Percentiles rank a stretch among this genome's conserved stretches.
Evolutionary conservation across 2,113 vertebrate genomes (phyloP).

Genomic region (Pollachius pollachius): DNA sequence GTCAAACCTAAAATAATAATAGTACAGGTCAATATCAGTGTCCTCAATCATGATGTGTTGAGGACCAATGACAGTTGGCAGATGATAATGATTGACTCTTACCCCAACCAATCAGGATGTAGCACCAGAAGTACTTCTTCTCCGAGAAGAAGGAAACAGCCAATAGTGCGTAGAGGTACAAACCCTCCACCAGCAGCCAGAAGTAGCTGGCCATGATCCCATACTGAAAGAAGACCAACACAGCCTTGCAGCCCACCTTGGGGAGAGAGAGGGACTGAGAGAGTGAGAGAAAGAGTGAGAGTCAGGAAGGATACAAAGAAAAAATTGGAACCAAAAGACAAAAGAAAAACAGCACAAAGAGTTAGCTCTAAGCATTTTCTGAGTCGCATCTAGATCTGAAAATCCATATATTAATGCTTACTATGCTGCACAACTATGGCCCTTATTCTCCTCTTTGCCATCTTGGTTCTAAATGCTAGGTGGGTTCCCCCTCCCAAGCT

Average conservation of each 20-base stretch:
- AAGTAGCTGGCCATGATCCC: slow-evolving; percentile 92
- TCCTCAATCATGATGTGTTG: too few species aligned
- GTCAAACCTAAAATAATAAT: slow-evolving; percentile 29
- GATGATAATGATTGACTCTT: slow-evolving; percentile 39
- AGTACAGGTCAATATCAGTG: not conserved
- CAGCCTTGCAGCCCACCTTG: slow-evolving; percentile 86
- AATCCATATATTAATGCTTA: too few species aligned
- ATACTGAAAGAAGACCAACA: slow-evolving; percentile 93
- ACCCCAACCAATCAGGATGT: slow-evolving; percentile 94
- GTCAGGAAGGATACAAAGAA: too few species aligned
- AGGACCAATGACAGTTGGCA: slow-evolving; percentile 14
- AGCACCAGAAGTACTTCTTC: slow-evolving; percentile 89
- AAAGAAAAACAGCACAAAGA: too few species aligned
- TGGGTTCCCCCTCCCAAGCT: too few species aligned
- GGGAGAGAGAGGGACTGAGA: slow-evolving; percentile 14
- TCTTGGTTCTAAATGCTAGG: too few species aligned
- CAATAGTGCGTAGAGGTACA: slow-evolving; percentile 91
- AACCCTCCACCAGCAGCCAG: slow-evolving; percentile 94
- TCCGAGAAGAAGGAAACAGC: slow-evolving; percentile 93
- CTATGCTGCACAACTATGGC: too few species aligned
- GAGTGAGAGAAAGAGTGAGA: too few species aligned
- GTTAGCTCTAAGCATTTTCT: too few species aligned
- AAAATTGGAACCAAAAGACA: too few species aligned
- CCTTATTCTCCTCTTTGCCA: too few species aligned
- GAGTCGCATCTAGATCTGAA: too few species aligned